Evolutionary conservation across 2,888 invertebrate genomes (phyloP), one percentile per base, ranked within the genome.

Genomic region (Chesias legatella): DNA sequence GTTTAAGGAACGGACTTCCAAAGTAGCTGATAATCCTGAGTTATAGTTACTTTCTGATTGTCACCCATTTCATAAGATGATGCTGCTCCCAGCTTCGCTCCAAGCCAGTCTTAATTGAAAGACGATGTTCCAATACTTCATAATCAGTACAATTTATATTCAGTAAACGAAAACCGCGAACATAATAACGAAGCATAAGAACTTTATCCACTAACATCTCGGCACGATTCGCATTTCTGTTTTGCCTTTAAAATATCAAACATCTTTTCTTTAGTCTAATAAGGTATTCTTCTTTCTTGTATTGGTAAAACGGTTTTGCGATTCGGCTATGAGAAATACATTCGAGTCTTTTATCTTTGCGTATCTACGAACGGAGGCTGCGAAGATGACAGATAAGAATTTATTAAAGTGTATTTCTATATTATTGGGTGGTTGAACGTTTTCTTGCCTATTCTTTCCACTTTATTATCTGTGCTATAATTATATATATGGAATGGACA

Each of bases 231-330:
- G 29, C 40, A 39, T 43, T 51, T 43, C 33, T 51, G 45, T 46
- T 48, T 54, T 50, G 40, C 53, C 44, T 57, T 58, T 44, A 56
- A 54, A 43, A 54, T 57, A 58, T 60, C 37, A 53, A 53, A 53
- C 55, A 55, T 53, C 53, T 57, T 59, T 59, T 50, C 55, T 53
- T 56, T 56, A 46, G 51, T 44, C 50, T 37, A 48, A 46, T 33
- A 44, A 53, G 37, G 53, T 53, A n/a, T 17, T 17, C 13, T 61
- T 62, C 63, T 59, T 60, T 47, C 56, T 48, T 58, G 55, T 52
- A 60, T 61, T 62, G 60, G 49, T 50, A 58, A 60, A 72, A 70
- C 63, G 65, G 65, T 61, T 66, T 65, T 62, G 54, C 58, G 67
- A 66, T n/a, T 65, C 59, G 60, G 63, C 67, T 71, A 64, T 63